Percentiles rank a stretch among this genome's conserved stretches.
Evolutionary conservation across 2,888 invertebrate genomes (phyloP).

Genomic region (Caenorhabditis plicata): DNA sequence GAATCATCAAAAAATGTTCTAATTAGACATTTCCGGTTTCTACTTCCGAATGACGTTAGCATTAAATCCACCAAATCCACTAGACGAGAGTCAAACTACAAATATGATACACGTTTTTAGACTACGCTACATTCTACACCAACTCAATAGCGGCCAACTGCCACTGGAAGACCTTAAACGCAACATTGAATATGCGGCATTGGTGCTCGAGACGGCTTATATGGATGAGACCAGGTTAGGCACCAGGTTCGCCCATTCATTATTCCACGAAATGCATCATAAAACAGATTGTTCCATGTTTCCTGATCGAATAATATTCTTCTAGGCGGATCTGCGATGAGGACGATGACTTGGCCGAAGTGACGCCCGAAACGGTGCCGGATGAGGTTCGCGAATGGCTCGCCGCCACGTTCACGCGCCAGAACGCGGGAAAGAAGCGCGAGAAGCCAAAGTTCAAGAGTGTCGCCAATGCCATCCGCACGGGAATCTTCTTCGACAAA

Average conservation of each 20-base stretch:
- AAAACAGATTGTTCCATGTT: too few relatives aligned
- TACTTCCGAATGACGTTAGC: too few relatives aligned
- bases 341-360: conserved; percentile 92
- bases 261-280: background rate
- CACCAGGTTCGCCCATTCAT: background rate
- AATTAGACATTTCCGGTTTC: too few relatives aligned
- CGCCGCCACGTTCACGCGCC: conserved; percentile 90
- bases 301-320: background rate
- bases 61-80: too few relatives aligned
- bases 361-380: conserved; percentile 92
- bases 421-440: conserved; percentile 76
- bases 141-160: conserved; percentile 82
- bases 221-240: conserved; percentile 83
- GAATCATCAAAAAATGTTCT: too few relatives aligned
- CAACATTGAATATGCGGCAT: conserved; percentile 88
- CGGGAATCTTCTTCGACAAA: conserved; percentile 89
- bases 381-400: conserved; percentile 89
- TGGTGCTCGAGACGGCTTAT: conserved; percentile 87
- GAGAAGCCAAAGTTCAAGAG: conserved; percentile 77
- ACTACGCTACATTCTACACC: conserved; percentile 84
- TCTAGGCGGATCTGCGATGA: conserved; percentile 70
- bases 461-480: conserved; percentile 91
- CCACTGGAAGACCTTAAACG: conserved; percentile 84
- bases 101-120: conserved; percentile 69
- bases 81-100: too few relatives aligned